Conservation (phyloP, 1,140 invertebrate genomes). For the Bombus huntii region DNA sequence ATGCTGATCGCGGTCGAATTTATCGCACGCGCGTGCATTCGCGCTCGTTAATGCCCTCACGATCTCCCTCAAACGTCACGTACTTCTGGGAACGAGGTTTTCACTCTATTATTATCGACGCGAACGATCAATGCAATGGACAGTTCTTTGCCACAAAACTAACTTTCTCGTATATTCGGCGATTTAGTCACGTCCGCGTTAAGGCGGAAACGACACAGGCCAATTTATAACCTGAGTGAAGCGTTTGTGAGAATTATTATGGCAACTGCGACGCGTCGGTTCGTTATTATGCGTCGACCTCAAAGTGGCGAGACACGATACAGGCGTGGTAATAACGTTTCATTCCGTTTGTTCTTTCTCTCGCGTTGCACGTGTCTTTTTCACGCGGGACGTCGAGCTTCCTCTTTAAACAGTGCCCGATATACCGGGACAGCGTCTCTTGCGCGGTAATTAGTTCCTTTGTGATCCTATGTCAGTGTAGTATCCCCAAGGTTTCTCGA, state of each 20-base stretch:
- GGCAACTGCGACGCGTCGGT: background rate
- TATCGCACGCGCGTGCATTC: conserved; percentile 47
- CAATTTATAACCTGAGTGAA: conserved; percentile 43
- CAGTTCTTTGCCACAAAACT: background rate
- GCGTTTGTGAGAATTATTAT: conserved; percentile 30
- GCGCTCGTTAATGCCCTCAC: conserved; percentile 10
- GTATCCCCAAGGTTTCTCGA: background rate
- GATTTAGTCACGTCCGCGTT: background rate
- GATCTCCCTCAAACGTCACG: conserved; percentile 40
- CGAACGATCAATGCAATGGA: background rate
- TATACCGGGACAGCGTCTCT: background rate
- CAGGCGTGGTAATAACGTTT: background rate
- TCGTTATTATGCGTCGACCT: conserved; percentile 47
- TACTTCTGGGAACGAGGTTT: conserved; percentile 43
- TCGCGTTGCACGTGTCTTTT: background rate
- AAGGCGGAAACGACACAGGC: conserved; percentile 26
- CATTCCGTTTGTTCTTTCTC: conserved; percentile 4
- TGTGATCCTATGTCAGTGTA: background rate
- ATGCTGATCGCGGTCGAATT: conserved; percentile 42
- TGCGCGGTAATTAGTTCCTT: background rate
- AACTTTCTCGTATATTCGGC: background rate
- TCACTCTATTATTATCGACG: conserved; percentile 21
- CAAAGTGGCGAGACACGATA: conserved; percentile 21
- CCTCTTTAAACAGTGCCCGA: background rate
- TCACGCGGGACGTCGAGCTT: background rate